A percentile compares a stretch with the other conserved stretches of the same genome.
These are phyloP conservation scores for Callospermophilus lateralis DNA, from an alignment of 2,113 vertebrate species.

Conservation along the genomic window DNA sequence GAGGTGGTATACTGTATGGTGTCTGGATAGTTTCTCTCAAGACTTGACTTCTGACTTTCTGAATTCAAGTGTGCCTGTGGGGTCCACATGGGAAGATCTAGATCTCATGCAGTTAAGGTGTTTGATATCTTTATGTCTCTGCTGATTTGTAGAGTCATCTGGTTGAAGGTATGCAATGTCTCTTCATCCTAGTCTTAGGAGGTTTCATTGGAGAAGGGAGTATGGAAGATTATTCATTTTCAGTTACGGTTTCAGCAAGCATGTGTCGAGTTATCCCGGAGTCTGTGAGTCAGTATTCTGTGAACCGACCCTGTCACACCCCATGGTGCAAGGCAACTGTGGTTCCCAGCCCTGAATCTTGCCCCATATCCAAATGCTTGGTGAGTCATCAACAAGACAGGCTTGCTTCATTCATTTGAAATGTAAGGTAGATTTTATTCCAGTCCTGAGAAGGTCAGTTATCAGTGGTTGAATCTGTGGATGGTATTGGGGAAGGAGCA, in stretches of 20 bases:
- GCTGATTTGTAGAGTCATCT: not conserved
- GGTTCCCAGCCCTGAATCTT: not conserved
- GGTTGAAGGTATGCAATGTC: not conserved
- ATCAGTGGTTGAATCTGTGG: constrained; percentile 10
- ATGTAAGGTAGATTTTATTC: constrained; percentile 35
- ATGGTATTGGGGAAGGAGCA: not conserved
- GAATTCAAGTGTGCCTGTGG: not conserved
- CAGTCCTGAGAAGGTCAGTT: not conserved
- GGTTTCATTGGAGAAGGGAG: not conserved
- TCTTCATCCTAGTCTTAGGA: not conserved
- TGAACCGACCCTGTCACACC: not conserved
- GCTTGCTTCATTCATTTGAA: constrained; percentile 39
- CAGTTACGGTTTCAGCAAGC: not conserved
- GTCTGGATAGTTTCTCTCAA: constrained; percentile 26
- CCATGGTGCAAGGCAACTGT: rapidly evolving
- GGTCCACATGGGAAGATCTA: constrained; percentile 54
- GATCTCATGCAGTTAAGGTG: not conserved
- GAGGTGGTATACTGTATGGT: not conserved
- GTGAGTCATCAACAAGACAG: not conserved
- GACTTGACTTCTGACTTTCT: not conserved
- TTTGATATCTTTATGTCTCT: not conserved
- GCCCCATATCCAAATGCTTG: not conserved
- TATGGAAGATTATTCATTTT: not conserved
- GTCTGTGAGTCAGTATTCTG: not conserved
- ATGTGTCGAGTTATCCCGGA: not conserved